A percentile compares a stretch with the other conserved stretches of the same genome.
phyloP scores from a whole-genome alignment of 2,888 invertebrate species.

The Leptodirus hochenwartii region DNA sequence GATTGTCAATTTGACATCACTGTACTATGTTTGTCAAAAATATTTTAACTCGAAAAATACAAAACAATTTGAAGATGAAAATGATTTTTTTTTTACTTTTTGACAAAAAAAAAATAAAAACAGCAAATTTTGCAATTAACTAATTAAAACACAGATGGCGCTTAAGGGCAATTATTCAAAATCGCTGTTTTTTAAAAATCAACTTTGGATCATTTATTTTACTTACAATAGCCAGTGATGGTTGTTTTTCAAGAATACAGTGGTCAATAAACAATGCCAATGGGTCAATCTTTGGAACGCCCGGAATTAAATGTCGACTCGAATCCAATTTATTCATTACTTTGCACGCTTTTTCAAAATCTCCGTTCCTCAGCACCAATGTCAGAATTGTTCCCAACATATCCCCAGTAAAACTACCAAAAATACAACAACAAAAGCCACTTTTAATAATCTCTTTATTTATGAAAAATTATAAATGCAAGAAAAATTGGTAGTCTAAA shows the following conservation, averaged over 20 bases:
- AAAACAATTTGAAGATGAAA: conserved; percentile 5
- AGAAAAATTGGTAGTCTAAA: no score
- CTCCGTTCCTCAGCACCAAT: conserved; percentile 25
- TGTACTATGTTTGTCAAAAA: no score
- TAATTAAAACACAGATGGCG: no score
- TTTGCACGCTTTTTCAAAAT: conserved; percentile 32
- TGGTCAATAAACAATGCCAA: conserved; percentile 33
- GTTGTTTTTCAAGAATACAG: conserved; percentile 32
- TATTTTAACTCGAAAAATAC: no score
- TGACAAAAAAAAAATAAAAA: conserved; percentile 5
- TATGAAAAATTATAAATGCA: background rate
- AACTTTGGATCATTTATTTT: conserved; percentile 2
- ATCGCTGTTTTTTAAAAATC: conserved; percentile 3
- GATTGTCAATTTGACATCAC: no score
- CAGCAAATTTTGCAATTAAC: background rate
- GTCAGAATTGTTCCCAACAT: conserved; percentile 40
- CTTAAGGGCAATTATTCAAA: conserved; percentile 11
- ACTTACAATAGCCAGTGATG: conserved; percentile 33
- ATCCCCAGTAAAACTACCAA: conserved; percentile 39
- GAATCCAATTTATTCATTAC: conserved; percentile 34
- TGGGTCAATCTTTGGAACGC: conserved; percentile 32
- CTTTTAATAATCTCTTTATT: conserved; percentile 3
- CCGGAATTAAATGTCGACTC: conserved; percentile 32
- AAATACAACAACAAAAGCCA: no score
- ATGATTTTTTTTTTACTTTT: conserved; percentile 3